These are phyloP conservation scores for Chaenocephalus aceratus DNA, from an alignment of 2,113 vertebrate genomes.

Conservation along the genomic window DNA sequence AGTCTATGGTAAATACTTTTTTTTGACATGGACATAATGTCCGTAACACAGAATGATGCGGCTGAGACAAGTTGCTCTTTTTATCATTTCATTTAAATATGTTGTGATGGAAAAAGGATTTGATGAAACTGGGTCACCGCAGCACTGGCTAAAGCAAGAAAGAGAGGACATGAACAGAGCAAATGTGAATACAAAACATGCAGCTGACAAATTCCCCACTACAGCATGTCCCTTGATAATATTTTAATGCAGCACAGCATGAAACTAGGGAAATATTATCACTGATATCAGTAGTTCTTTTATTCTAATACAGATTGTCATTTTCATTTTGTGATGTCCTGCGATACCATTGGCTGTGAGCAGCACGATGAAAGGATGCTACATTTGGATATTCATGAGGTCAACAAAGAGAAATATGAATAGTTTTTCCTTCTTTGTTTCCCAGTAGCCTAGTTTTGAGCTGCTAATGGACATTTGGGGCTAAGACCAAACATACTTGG, in stretches of 20 bases:
- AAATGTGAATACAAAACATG: neutral
- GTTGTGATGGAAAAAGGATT: neutral
- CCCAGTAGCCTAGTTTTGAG: neutral
- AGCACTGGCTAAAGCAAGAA: neutral
- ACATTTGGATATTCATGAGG: slow-evolving; percentile 49
- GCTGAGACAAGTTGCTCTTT: slow-evolving; percentile 1
- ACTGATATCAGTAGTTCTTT: neutral
- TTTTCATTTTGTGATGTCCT: slow-evolving; percentile 6
- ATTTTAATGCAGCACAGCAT: slow-evolving; percentile 7
- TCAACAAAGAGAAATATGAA: neutral
- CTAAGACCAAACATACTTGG: too few relatives aligned
- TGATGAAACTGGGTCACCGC: slow-evolving; percentile 54
- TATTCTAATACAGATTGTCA: neutral
- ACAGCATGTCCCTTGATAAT: neutral
- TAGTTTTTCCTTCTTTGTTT: neutral
- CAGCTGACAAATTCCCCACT: neutral
- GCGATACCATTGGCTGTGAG: slow-evolving; percentile 9
- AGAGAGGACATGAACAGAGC: neutral
- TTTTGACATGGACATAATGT: too few relatives aligned
- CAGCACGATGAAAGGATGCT: neutral
- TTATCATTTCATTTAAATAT: slow-evolving; percentile 32
- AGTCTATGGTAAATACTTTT: too few relatives aligned
- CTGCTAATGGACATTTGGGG: neutral
- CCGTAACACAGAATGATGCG: neutral
- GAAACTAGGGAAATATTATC: neutral